phyloP scores from a whole-genome alignment of 2,113 vertebrate genomes.

The Sigmodon hispidus region DNA sequence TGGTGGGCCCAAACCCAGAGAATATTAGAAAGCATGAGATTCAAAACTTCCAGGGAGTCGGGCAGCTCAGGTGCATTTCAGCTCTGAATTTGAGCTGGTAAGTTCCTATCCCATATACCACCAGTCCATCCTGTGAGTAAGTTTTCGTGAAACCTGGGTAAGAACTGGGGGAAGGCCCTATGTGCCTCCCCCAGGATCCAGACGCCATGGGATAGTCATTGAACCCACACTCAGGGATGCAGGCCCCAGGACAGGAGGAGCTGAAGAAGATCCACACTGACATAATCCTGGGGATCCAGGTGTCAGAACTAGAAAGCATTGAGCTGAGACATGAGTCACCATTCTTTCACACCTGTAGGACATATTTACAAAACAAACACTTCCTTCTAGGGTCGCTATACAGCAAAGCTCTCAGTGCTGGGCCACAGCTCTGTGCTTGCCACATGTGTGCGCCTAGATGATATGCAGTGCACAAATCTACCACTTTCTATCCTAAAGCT shows the following conservation, averaged over 20 bases:
- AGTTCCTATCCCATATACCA: background rate
- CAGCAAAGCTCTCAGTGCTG: background rate
- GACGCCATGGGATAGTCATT: background rate
- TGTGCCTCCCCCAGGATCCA: background rate
- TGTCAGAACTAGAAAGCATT: background rate
- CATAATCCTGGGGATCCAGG: background rate
- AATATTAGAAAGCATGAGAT: background rate
- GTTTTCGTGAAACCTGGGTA: background rate
- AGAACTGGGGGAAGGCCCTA: background rate
- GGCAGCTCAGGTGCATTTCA: background rate
- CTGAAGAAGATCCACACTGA: background rate
- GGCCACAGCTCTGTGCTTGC: background rate
- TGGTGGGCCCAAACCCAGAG: background rate
- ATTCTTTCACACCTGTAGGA: background rate
- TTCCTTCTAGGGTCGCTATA: accelerated
- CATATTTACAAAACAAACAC: background rate
- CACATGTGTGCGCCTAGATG: background rate
- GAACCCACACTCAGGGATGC: background rate
- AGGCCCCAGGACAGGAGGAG: background rate
- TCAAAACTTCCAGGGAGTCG: background rate
- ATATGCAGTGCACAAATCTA: background rate
- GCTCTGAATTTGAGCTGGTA: background rate
- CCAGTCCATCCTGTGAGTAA: background rate
- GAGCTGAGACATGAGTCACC: background rate
- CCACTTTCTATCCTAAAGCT: background rate